Evolutionary conservation across 2,888 invertebrate species (phyloP), one percentile per base, ranked within the genome.

Genomic region (Synergus gifuensis): DNA sequence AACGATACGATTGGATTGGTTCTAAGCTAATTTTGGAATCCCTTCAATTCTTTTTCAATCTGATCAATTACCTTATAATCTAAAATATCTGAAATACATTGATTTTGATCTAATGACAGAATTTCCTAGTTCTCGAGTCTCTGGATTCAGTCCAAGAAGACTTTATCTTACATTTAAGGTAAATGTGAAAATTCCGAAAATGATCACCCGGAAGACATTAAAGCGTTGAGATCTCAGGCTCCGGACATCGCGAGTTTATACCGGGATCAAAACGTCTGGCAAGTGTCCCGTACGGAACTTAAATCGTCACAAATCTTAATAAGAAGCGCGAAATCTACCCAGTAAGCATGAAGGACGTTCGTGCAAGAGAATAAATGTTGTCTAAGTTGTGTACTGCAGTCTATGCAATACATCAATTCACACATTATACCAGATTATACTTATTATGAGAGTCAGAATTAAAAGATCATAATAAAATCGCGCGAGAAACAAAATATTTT

Each of bases 1-100:
- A 79, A 67, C 79, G 78, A 76, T 76, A 76, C 66, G 76, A 79
- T 77, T 81, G 18, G 58, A 16, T 28, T 46, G 49, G 76, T 28
- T 80, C 64, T 77, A 76, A 77, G 44, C 73, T 66, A 76, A 67
- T 64, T 66, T 77, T 79, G 76, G 67, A 40, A 14, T 2, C 4
- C 63, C 16, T 36, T 64, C n/a, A 9, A 81, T 28, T 76, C 83
- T 84, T 81, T 73, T 58, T 64, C 46, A 49, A 40, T 4, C 40
- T 22, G 11, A 22, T 9, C 9, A 18, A 11, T 60, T 60, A 54
- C n/a, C 14, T 16, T 0, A 16, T 49, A 2, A 14, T 16, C 49
- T 16, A 28, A 28, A 49, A 14, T 14, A n/a, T 16, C 49, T 16
- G 7, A 49, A 16, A 49, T 49, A 0, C 5, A 49, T 28, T 28